Evolutionary conservation across 2,888 invertebrate species (phyloP).

Genomic region (Oxytorus armatus): DNA sequence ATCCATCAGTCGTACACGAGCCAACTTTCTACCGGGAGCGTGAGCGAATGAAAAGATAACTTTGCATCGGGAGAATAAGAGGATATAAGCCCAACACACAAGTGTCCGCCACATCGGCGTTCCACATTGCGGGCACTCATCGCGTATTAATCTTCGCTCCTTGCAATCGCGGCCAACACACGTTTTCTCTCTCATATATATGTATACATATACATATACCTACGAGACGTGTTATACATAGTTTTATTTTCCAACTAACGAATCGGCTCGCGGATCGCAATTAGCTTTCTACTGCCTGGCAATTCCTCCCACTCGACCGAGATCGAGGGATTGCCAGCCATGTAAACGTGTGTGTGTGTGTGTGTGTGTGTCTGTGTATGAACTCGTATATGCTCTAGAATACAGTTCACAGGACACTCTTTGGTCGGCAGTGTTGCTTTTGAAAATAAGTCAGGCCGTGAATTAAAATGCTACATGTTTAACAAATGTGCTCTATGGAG

Average conservation of each 20-base stretch:
- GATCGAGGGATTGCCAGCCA: background rate
- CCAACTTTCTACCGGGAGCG: slow-evolving; percentile 58
- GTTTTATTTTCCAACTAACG: slow-evolving; percentile 55
- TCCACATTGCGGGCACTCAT: slow-evolving; percentile 63
- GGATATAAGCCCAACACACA: background rate
- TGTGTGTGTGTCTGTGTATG: no score
- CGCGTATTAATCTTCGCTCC: slow-evolving; percentile 63
- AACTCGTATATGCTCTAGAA: no score
- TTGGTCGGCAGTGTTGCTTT: no score
- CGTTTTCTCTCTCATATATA: slow-evolving; percentile 46
- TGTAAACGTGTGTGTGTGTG: background rate
- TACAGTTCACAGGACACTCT: no score
- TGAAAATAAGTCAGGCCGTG: no score
- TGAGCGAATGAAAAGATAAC: slow-evolving; percentile 62
- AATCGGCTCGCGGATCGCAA: slow-evolving; percentile 57
- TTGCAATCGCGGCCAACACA: slow-evolving; percentile 51
- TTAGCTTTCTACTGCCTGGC: slow-evolving; percentile 61
- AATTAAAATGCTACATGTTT: no score
- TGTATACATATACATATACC: background rate
- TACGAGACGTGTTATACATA: background rate
- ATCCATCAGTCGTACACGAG: slow-evolving; percentile 53
- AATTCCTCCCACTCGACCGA: slow-evolving; percentile 16
- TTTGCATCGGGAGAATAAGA: slow-evolving; percentile 30
- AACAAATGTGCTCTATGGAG: no score
- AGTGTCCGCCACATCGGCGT: slow-evolving; percentile 22